phyloP scores from a whole-genome alignment of 2,113 vertebrate genomes.

The Urocolius indicus region DNA sequence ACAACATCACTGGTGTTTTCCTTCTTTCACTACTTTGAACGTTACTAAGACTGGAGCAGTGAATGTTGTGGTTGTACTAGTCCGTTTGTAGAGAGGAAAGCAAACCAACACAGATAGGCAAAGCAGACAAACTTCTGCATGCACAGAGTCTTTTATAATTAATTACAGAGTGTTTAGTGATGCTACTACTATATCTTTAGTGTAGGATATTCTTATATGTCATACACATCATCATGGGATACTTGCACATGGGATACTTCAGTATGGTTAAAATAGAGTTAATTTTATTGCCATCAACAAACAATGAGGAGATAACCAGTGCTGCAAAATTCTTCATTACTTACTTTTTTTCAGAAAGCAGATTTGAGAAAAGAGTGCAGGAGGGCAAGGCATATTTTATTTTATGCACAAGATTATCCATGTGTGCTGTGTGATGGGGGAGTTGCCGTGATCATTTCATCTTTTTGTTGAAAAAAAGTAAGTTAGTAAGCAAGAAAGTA shows the following conservation, averaged over 20 bases:
- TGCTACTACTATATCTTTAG: neutral
- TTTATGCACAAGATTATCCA: neutral
- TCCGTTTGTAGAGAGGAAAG: neutral
- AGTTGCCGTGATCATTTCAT: neutral
- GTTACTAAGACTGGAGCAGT: neutral
- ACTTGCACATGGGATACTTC: neutral
- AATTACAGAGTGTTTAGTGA: neutral
- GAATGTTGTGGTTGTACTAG: neutral
- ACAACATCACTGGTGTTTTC: neutral
- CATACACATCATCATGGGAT: neutral
- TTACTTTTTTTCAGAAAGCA: neutral
- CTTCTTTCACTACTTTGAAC: neutral
- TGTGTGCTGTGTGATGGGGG: neutral
- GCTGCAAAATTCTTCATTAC: neutral
- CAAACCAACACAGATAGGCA: neutral
- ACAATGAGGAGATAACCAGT: neutral
- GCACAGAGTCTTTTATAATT: neutral
- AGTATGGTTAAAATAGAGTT: neutral
- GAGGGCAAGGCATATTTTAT: neutral
- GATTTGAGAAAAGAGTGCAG: constrained; percentile 14
- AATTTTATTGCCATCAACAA: neutral
- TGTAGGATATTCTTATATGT: neutral
- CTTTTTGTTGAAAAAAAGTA: neutral
- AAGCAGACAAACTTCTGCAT: neutral
- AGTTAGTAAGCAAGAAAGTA: constrained; percentile 27